phyloP scores from a whole-genome alignment of 1,140 invertebrate genomes.

The Triops cancriformis region DNA sequence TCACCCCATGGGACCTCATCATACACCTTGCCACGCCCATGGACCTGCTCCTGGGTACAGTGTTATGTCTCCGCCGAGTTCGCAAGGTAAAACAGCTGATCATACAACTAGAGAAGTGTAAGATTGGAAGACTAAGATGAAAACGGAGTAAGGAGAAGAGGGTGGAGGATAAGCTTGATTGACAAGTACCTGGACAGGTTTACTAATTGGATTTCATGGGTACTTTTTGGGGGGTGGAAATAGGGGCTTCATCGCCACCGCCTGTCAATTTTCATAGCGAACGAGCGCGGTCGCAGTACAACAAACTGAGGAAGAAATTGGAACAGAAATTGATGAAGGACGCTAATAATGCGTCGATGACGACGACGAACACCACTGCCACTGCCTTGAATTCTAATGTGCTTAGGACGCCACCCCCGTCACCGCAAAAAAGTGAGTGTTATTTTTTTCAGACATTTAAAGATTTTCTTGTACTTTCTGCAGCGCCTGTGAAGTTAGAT shows the following conservation, averaged over 20 bases:
- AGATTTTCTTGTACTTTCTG: neutral
- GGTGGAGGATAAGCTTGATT: neutral
- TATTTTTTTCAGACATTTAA: neutral
- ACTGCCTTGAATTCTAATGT: conserved; percentile 32
- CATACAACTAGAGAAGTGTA: neutral
- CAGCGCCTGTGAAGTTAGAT: neutral
- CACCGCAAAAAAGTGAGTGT: conserved; percentile 47
- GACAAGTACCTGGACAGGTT: neutral
- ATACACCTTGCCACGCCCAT: neutral
- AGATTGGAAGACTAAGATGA: neutral
- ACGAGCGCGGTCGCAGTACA: conserved; percentile 60
- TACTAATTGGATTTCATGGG: neutral
- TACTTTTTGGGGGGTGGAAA: neutral
- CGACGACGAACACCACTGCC: conserved; percentile 21
- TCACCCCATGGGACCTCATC: neutral
- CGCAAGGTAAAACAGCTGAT: neutral
- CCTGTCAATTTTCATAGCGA: conserved; percentile 56
- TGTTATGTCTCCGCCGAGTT: neutral
- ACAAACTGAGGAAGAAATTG: conserved; percentile 62
- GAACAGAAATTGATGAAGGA: conserved; percentile 49
- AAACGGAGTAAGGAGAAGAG: neutral
- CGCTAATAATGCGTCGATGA: conserved; percentile 21
- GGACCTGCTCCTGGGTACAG: neutral
- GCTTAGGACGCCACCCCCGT: conserved; percentile 43
- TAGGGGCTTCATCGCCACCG: conserved; percentile 42